Conservation (phyloP, 2,113 vertebrate genomes). For the Proteles cristata region DNA sequence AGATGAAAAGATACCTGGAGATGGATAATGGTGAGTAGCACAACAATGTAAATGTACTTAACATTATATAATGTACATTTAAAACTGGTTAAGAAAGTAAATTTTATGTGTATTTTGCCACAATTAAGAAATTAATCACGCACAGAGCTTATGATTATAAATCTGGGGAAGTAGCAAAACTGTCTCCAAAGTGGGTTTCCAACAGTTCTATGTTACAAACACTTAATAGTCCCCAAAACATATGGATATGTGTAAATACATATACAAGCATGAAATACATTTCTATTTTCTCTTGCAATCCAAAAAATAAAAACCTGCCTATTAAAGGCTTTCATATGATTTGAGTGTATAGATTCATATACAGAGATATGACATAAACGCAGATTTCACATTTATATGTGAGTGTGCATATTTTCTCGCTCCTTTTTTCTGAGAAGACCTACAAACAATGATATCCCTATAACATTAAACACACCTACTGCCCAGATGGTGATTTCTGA, state of each 20-base stretch:
- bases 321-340: background rate
- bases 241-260: background rate
- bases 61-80: background rate
- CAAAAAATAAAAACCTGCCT: background rate
- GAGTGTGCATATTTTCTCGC: background rate
- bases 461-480: background rate
- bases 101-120: conserved; percentile 10
- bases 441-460: background rate
- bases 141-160: conserved; percentile 16
- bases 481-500: background rate
- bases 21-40: background rate
- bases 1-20: background rate
- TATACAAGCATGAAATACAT: background rate
- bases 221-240: background rate
- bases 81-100: background rate
- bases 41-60: background rate
- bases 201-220: background rate
- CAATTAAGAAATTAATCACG: conserved; percentile 57
- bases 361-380: background rate
- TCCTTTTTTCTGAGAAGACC: background rate
- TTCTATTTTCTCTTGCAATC: background rate
- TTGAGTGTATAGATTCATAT: background rate
- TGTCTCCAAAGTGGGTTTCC: background rate
- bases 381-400: background rate
- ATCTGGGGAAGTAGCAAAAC: background rate